Base-by-base conservation (phyloP, 1,140 invertebrate species). In the Reticulitermes speratus region DNA sequence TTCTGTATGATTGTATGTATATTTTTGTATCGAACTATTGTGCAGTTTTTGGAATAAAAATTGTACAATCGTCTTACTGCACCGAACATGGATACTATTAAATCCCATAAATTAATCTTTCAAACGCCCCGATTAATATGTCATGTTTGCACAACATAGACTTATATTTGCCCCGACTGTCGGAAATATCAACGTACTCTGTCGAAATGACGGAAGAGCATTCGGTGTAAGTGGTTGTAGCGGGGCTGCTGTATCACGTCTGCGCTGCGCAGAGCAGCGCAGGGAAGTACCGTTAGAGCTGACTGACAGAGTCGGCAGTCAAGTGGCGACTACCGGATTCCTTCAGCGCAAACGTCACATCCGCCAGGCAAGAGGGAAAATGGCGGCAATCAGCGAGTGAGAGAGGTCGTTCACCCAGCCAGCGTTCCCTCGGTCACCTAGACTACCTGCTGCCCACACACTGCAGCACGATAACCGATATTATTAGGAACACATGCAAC, bases 321-420 rank as follows among this genome's bases (percentile, higher is more conserved):
- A 30, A 75, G 65, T 75, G 65, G n/a, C 65, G 65, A 75, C 65
- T 75, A 75, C 65, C 65, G 65, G 65, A 75, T 75, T 75, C 65
- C 65, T 75, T 75, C 25, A 75, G 65, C 65, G 65, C 65, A 30
- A 75, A 75, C 65, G 65, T 75, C 65, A 75, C 65, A 75, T 75
- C 65, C 65, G 65, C 65, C 65, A 75, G n/a, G 65, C 65, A 75
- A 75, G 25, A 75, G n/a, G 25, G 65, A 75, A 75, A 75, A 75
- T 75, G 65, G 65, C 65, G 65, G 65, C 65, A 75, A n/a, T 75
- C 65, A 75, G 65, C 65, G 65, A 75, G 65, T 30, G 65, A 75
- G 65, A 75, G 65, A 75, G 65, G 65, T 75, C 65, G 65, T 75
- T 75, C 65, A 75, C 65, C 65, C 65, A 75, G 65, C 65, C n/a